phyloP scores from a whole-genome alignment of 2,888 invertebrate genomes.

The Diaphora mendica region DNA sequence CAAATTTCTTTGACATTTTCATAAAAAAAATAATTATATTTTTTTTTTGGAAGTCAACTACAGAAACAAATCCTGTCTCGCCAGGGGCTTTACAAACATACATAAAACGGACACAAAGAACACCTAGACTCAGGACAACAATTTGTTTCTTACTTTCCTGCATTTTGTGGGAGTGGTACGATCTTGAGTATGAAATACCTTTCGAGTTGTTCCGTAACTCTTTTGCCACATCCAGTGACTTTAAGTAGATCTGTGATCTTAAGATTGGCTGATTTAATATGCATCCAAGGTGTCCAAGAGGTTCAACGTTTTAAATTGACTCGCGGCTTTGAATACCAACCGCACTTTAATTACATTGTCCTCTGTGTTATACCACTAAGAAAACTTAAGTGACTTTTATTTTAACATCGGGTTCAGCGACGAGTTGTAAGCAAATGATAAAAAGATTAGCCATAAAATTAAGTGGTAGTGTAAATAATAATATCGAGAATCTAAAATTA shows the following conservation, averaged over 20 bases:
- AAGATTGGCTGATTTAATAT: slow-evolving; percentile 79
- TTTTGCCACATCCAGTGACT: slow-evolving; percentile 49
- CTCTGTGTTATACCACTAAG: slow-evolving; percentile 34
- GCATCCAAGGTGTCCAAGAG: slow-evolving; percentile 78
- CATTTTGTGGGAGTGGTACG: too few relatives aligned
- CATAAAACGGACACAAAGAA: too few relatives aligned
- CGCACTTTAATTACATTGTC: slow-evolving; percentile 65
- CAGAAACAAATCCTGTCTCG: too few relatives aligned
- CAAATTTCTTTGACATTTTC: too few relatives aligned
- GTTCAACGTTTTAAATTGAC: slow-evolving; percentile 80
- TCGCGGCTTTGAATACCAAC: slow-evolving; percentile 75
- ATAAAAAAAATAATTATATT: too few relatives aligned
- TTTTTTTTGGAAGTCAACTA: too few relatives aligned
- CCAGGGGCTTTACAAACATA: too few relatives aligned
- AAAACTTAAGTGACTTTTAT: slow-evolving; percentile 33
- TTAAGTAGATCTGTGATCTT: slow-evolving; percentile 45
- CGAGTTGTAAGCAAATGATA: not conserved
- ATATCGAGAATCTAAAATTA: not conserved
- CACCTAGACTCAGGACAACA: too few relatives aligned
- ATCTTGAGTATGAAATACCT: not conserved
- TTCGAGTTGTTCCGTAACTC: not conserved
- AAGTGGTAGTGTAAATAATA: not conserved
- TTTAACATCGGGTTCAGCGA: slow-evolving; percentile 9
- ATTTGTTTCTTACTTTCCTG: not conserved
- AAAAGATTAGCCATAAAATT: not conserved